Base-by-base conservation (phyloP, 2,888 invertebrate species). In the Bombylius discolor region DNA sequence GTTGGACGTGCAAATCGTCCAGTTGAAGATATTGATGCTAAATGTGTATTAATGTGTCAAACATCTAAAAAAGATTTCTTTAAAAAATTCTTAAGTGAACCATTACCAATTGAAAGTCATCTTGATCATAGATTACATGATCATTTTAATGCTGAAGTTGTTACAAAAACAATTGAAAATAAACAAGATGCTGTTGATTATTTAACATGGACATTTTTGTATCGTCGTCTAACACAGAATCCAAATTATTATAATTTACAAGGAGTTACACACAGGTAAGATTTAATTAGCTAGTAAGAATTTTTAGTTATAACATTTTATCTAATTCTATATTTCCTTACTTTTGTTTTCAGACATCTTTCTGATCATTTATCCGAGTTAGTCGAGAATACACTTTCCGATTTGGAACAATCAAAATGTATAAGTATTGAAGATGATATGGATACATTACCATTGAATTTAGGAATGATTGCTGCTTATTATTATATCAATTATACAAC, bases 151-250 rank as follows among this genome's bases (percentile, higher is more conserved):
- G 99, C 99, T 0, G 99, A 99, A 77, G 96, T 99, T 56, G 98
- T 99, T 0, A 99, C 99, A 0, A 98, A 98, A 75, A 99, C 98
- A 0, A 95, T 99, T 64, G 99, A 99, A 77, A 99, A 99, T 77
- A 99, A 99, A 69, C 99, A 99, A 72, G 99, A 99, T 69, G 98
- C 98, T 0, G 98, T 99, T 0, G 99, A 99, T 78, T 99, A 99
- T 68, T 79, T 99, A 31, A 99, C 99, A 0, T 99, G 99, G 99
- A 99, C 98, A 0, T 95, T 99, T 79, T 77, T 99, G 12, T 99
- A 99, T 72, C 79, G 98, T 5, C 78, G 99, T 51, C 81, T 99
- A 66, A 97, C 99, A 3, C 97, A 98, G 77, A 99, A 99, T 77
- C 99, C 99, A 0, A 99, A 99, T 75, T 99, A 99, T 70, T 99